Conservation (phyloP, 2,113 vertebrate genomes). For the Struthidea cinerea region DNA sequence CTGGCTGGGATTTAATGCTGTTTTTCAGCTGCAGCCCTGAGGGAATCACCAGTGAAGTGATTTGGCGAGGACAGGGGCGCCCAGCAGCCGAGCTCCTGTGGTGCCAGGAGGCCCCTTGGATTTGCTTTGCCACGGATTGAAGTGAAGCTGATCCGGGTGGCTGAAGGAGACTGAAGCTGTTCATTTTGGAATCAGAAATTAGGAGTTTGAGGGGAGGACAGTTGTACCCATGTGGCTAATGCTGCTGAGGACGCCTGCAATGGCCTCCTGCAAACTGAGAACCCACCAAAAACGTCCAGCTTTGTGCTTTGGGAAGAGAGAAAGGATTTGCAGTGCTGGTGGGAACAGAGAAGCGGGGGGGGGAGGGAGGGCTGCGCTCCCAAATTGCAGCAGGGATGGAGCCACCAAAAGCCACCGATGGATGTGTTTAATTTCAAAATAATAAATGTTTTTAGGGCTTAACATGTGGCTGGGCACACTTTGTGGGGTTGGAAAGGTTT, state of each 20-base stretch:
- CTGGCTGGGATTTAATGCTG: neutral
- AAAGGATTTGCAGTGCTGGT: neutral
- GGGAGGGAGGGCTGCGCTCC: accelerated
- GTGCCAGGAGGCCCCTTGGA: neutral
- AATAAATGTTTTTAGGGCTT: neutral
- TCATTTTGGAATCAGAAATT: neutral
- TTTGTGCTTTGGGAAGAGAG: neutral
- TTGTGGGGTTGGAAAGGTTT: neutral
- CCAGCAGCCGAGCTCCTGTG: accelerated
- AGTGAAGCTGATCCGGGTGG: neutral
- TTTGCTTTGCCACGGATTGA: neutral
- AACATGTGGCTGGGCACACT: accelerated
- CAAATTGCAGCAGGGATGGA: neutral
- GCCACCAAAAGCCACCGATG: neutral
- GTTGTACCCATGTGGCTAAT: accelerated
- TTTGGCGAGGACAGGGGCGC: neutral
- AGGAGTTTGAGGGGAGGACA: neutral
- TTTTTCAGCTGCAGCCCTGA: neutral
- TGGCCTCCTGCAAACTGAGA: neutral
- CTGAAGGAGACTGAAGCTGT: neutral
- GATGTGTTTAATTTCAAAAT: neutral
- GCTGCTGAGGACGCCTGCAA: neutral
- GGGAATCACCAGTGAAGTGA: neutral
- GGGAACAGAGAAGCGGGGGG: accelerated
- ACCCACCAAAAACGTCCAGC: neutral